phyloP scores from a whole-genome alignment of 2,888 invertebrate species.

The Chaitophorus viminalis region DNA sequence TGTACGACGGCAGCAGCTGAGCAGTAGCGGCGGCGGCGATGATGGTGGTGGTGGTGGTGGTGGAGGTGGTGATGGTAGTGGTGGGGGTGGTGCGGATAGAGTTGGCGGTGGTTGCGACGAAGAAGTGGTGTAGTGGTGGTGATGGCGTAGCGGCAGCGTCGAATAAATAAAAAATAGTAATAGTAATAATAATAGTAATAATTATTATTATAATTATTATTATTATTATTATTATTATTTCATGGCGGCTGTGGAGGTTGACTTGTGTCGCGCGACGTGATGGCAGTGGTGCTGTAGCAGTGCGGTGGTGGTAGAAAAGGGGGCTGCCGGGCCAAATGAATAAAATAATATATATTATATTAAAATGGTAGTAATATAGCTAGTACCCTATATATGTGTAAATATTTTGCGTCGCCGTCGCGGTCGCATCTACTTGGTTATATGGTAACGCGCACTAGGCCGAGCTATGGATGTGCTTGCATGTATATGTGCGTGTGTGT shows the following conservation, averaged over 20 bases:
- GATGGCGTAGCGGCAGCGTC: neutral
- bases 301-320: neutral
- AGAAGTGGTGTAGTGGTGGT: neutral
- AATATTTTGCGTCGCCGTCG: neutral
- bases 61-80: neutral
- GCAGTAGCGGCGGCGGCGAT: neutral
- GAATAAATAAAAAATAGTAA: slow-evolving; percentile 21
- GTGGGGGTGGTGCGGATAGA: too few species aligned
- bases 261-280: neutral
- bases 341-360: neutral
- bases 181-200: slow-evolving; percentile 2
- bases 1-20: neutral
- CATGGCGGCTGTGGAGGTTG: neutral
- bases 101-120: neutral
- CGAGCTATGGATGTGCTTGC: neutral
- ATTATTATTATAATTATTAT: slow-evolving; percentile 14
- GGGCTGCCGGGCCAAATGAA: neutral
- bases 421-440: neutral
- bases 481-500: neutral
- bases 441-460: neutral
- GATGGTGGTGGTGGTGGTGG: neutral
- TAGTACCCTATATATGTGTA: neutral
- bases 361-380: neutral
- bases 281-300: neutral
- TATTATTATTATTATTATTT: slow-evolving; percentile 22